Evolutionary conservation across 2,888 invertebrate genomes (phyloP).

Genomic region (Petrolisthes manimaculis): DNA sequence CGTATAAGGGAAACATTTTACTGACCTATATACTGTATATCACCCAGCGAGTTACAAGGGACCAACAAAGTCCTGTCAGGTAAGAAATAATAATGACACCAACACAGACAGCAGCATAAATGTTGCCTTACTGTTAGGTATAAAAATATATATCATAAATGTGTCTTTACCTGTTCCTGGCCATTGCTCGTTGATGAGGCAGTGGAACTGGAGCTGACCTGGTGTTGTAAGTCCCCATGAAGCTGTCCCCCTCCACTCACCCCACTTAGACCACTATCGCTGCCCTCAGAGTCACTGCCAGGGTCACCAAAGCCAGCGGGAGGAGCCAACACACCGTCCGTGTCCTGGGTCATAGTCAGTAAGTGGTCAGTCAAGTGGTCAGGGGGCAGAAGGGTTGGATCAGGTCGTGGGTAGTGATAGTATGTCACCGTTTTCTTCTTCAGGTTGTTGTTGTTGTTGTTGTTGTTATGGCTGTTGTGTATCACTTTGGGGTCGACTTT

Average conservation of each 20-base stretch:
- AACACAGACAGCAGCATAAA: too few species aligned
- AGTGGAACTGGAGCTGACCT: not conserved
- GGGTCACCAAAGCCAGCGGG: conserved; percentile 56
- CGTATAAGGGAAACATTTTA: too few species aligned
- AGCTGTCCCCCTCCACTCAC: conserved; percentile 64
- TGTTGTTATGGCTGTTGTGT: too few species aligned
- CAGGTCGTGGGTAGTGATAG: conserved; percentile 57
- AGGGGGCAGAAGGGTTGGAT: conserved; percentile 12
- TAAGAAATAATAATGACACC: too few species aligned
- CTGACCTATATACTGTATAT: too few species aligned
- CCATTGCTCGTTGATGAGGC: conserved; percentile 12
- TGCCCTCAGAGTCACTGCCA: conserved; percentile 53
- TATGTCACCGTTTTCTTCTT: conserved; percentile 39
- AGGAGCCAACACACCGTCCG: conserved; percentile 46
- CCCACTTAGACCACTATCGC: conserved; percentile 65
- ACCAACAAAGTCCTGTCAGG: too few species aligned
- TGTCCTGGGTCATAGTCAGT: conserved; percentile 28
- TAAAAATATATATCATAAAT: too few species aligned
- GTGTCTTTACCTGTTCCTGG: conserved; percentile 44
- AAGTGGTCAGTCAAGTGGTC: conserved; percentile 36
- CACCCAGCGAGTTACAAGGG: too few species aligned
- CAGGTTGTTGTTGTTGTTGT: conserved; percentile 8
- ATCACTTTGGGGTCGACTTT: conserved; percentile 27
- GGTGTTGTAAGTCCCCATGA: not conserved
- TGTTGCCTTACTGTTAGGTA: too few species aligned